Conservation (phyloP, 2,113 vertebrate genomes). For the Seriola dumerili region DNA sequence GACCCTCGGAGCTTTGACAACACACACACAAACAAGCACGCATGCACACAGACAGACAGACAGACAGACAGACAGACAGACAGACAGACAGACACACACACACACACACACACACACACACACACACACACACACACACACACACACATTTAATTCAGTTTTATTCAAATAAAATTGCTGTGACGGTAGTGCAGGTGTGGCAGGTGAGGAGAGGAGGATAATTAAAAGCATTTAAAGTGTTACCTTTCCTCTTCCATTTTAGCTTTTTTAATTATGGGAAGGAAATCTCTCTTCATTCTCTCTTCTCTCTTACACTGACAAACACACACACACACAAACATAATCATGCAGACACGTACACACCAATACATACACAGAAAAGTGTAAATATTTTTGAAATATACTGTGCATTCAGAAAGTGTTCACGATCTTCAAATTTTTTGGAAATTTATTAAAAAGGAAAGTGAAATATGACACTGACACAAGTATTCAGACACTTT, state of each 20-base stretch:
- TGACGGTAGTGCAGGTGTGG: slow-evolving; percentile 32
- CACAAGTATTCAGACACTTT: no score
- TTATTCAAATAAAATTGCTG: slow-evolving; percentile 75
- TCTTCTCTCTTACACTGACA: neutral
- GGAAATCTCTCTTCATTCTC: slow-evolving; percentile 1
- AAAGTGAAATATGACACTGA: no score
- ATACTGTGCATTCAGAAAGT: no score
- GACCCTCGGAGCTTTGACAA: slow-evolving; percentile 52
- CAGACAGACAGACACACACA: neutral
- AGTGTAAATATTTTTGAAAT: no score
- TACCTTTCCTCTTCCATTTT: slow-evolving; percentile 27
- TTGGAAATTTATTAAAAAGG: no score
- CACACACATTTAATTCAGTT: slow-evolving; percentile 61
- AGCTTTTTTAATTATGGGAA: slow-evolving; percentile 34
- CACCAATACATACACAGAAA: neutral
- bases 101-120: neutral
- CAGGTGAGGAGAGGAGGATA: slow-evolving; percentile 29
- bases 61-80: neutral
- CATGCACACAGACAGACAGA: no score
- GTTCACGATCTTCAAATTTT: no score
- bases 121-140: neutral
- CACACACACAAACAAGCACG: no score
- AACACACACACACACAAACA: neutral
- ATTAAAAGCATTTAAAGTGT: slow-evolving; percentile 45
- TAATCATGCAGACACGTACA: neutral